A percentile compares a stretch with the other conserved stretches of the same genome.
Evolutionary conservation across 2,888 invertebrate species (phyloP).

Genomic region (Drosophila siamana): DNA sequence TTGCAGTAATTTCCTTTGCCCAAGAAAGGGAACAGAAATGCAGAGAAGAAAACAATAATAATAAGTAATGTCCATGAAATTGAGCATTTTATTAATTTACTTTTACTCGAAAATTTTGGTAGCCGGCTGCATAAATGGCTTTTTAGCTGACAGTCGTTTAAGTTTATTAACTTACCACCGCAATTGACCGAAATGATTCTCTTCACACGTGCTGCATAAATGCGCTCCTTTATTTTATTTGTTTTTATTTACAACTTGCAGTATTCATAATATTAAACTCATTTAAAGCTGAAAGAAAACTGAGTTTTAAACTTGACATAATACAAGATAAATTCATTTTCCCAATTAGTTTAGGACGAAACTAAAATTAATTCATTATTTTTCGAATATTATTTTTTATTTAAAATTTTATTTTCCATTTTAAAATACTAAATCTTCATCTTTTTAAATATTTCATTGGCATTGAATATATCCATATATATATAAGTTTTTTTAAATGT

Average conservation of each 20-base stretch:
- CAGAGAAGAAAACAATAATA: constrained; percentile 5
- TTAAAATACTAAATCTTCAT: too few species aligned
- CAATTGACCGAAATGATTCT: constrained; percentile 8
- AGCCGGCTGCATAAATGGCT: constrained; percentile 41
- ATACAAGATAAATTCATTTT: too few species aligned
- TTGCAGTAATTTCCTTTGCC: constrained; percentile 64
- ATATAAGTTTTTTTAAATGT: background rate
- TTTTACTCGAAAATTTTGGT: constrained; percentile 46
- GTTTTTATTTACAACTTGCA: background rate
- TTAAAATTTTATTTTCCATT: too few species aligned
- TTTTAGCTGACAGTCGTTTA: constrained; percentile 25
- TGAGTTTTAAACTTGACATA: too few species aligned
- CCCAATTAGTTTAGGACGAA: too few species aligned
- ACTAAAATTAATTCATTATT: too few species aligned
- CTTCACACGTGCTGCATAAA: constrained; percentile 20
- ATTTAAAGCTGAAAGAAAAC: too few species aligned
- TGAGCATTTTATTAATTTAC: constrained; percentile 49
- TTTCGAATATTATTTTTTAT: too few species aligned
- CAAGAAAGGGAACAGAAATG: constrained; percentile 13
- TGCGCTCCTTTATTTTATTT: background rate
- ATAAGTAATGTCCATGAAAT: constrained; percentile 40
- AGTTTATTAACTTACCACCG: constrained; percentile 30
- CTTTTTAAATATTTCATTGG: too few species aligned
- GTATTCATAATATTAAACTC: background rate
- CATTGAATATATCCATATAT: too few species aligned